Base-by-base conservation (phyloP, 2,113 vertebrate species). In the Chaenocephalus aceratus region DNA sequence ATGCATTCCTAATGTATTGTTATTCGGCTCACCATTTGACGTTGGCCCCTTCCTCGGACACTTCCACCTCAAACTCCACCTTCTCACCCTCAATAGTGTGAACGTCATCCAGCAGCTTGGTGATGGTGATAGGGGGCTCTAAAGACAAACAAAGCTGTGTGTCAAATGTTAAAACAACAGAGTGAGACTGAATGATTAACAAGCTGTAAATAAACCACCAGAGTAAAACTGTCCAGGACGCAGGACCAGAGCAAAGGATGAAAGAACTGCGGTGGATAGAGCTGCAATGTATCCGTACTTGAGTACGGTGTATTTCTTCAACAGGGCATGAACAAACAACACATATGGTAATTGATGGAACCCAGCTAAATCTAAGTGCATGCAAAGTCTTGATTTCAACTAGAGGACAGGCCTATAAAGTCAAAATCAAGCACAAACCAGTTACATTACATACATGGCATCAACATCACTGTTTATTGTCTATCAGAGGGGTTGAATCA, bases 31-130 rank as follows among this genome's bases (percentile, higher is more conserved):
- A 97, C 97, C 97, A 98, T 93, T 93, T 96, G 79, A 97, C 95
- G 8, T 89, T 94, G 18, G 96, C 97, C 9, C 96, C 96, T 10
- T 98, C 97, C 66, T 98, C 97, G 0, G 97, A 97, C 54, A 98
- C 97, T 57, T 97, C 97, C 26, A 97, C 95, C 64, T 94, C 90
- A 80, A 98, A 94, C 87, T 97, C 96, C 78, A 98, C 96, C 54
- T 94, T 96, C 74, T 98, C 96, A 0, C 96, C 96, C 75, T 96
- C 96, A 75, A 96, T 94, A 5, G 96, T 95, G 65, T 96, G 96
- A 56, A 97, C 93, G 63, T 98, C 97, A 52, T 98, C 96, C n/a
- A 98, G 93, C n/a, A 94, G 94, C 54, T 94, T 96, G 52, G 92
- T 82, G 71, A 98, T 95, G 79, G 95, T 93, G 51, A 97, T 85